These are phyloP conservation scores for Lophius piscatorius DNA, from an alignment of 2,113 vertebrate genomes.

Conservation along the genomic window DNA sequence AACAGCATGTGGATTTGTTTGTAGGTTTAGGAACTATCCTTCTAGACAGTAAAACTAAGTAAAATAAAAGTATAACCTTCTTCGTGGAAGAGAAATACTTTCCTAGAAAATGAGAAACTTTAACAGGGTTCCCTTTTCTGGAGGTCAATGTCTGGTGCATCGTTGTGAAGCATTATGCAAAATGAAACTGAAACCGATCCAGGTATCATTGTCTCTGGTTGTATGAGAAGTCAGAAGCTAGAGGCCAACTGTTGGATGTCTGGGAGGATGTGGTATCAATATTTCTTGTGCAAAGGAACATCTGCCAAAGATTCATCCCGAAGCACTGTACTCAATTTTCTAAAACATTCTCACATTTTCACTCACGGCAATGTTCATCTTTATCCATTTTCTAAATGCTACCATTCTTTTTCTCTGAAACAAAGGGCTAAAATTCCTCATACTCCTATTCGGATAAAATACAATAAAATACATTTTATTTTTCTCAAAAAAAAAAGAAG, in stretches of 20 bases:
- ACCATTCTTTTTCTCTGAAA: background rate
- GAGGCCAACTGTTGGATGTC: constrained; percentile 13
- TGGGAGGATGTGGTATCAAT: constrained; percentile 16
- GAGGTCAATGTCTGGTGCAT: constrained; percentile 16
- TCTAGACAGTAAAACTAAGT: constrained; percentile 4
- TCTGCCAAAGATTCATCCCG: constrained; percentile 15
- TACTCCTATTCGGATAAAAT: too few relatives aligned
- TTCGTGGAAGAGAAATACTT: constrained; percentile 16
- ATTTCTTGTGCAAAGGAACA: constrained; percentile 25
- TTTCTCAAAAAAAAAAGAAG: background rate
- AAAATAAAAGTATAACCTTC: constrained; percentile 28
- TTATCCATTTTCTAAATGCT: constrained; percentile 8
- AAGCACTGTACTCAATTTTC: constrained; percentile 16
- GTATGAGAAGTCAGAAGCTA: constrained; percentile 11
- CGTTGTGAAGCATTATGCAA: constrained; percentile 22
- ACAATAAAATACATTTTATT: background rate
- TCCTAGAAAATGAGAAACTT: constrained; percentile 37
- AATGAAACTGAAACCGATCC: constrained; percentile 28
- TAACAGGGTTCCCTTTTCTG: constrained; percentile 22
- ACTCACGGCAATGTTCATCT: too few relatives aligned
- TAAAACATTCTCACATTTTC: too few relatives aligned
- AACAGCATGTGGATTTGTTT: constrained; percentile 12
- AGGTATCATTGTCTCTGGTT: constrained; percentile 34
- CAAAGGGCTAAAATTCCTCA: background rate
- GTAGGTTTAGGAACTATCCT: constrained; percentile 14